phyloP scores from a whole-genome alignment of 2,113 vertebrate genomes.

The Barbus barbus region DNA sequence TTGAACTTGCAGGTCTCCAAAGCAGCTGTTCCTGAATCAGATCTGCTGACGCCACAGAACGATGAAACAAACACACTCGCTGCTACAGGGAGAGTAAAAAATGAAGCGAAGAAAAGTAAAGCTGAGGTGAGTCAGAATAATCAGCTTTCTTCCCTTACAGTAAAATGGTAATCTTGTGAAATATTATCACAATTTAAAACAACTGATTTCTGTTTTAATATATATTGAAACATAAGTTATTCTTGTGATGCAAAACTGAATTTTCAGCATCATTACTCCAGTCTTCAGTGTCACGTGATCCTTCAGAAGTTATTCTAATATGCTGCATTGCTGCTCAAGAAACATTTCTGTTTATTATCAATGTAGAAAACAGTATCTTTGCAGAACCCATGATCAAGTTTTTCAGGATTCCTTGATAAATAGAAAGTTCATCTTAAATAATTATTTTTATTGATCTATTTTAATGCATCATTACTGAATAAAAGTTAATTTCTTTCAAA shows the following conservation, averaged over 20 bases:
- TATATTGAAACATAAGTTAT: background rate
- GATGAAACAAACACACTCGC: slow-evolving; percentile 53
- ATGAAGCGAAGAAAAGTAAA: slow-evolving; percentile 24
- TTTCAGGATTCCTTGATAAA: too few species aligned
- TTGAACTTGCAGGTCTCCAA: slow-evolving; percentile 53
- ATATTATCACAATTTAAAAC: background rate
- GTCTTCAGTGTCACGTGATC: background rate
- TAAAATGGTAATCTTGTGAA: background rate
- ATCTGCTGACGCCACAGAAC: slow-evolving; percentile 45
- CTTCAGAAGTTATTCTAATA: background rate
- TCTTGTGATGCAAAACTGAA: background rate
- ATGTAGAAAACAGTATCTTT: background rate
- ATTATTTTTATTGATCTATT: too few species aligned
- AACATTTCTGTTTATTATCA: background rate
- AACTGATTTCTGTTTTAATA: background rate
- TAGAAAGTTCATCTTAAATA: too few species aligned
- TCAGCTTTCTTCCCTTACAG: background rate
- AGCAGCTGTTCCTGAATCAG: slow-evolving; percentile 30
- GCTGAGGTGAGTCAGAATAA: slow-evolving; percentile 59
- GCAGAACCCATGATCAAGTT: background rate
- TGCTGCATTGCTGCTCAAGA: background rate
- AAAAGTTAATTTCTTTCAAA: background rate
- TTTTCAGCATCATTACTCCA: background rate
- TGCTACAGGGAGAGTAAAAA: background rate
- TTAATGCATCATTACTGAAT: background rate